phyloP scores from a whole-genome alignment of 1,140 invertebrate genomes.

The Drosophila bifasciata region DNA sequence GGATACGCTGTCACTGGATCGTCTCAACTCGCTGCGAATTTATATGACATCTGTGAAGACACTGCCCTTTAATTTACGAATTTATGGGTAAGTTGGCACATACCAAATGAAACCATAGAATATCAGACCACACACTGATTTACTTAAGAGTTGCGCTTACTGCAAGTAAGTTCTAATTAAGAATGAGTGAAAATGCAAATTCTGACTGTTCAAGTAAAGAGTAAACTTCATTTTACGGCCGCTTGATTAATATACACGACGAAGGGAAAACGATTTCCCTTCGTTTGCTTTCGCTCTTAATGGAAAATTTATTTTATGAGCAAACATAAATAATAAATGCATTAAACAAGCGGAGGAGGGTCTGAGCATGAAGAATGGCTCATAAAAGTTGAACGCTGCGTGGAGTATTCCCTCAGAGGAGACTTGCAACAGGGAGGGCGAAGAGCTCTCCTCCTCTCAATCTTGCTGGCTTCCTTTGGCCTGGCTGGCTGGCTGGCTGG shows the following conservation, averaged over 20 bases:
- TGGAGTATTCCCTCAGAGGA: conserved; percentile 13
- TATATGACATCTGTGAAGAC: conserved; percentile 83
- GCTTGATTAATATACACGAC: conserved; percentile 63
- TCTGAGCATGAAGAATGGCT: conserved; percentile 55
- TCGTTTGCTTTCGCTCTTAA: conserved; percentile 57
- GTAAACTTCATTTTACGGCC: conserved; percentile 62
- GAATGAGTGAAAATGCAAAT: conserved; percentile 60
- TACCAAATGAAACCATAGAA: conserved; percentile 22
- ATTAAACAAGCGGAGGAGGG: conserved; percentile 58
- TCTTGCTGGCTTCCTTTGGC: neutral
- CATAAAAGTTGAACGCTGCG: conserved; percentile 64
- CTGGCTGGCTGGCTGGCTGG: neutral
- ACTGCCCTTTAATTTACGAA: conserved; percentile 82
- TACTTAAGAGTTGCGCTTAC: conserved; percentile 10
- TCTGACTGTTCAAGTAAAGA: conserved; percentile 42
- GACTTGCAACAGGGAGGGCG: conserved; percentile 16
- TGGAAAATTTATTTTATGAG: conserved; percentile 78
- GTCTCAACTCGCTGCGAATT: conserved; percentile 81
- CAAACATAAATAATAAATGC: conserved; percentile 74
- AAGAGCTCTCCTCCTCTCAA: conserved; percentile 21
- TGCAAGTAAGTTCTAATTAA: conserved; percentile 75
- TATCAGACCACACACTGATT: conserved; percentile 29
- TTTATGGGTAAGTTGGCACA: conserved; percentile 82
- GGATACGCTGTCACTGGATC: conserved; percentile 79
- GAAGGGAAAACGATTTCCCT: conserved; percentile 37